These are phyloP conservation scores for Aurelia aurita complex sp. Pacific DNA, from an alignment of 30 jellyfish, hydroid and myxozoan species.

Conservation along the genomic window DNA sequence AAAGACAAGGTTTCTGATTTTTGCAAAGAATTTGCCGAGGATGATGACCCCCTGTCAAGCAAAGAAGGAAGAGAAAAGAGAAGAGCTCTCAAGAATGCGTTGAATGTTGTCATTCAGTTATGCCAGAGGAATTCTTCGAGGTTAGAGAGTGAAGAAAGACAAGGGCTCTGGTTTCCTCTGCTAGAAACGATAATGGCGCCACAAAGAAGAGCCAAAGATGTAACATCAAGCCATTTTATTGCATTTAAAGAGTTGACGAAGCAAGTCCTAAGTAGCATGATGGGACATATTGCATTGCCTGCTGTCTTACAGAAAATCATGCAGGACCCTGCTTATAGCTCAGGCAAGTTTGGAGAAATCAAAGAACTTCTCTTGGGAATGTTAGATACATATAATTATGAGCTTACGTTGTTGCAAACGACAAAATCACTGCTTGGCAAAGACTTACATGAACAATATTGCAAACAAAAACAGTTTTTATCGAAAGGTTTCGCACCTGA, in stretches of 20 bases:
- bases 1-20: constrained; percentile 68
- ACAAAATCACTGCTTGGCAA: constrained; percentile 83
- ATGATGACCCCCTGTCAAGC: constrained; percentile 59
- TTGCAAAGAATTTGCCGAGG: constrained; percentile 59
- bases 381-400: constrained; percentile 96
- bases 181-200: constrained; percentile 98
- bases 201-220: constrained; percentile 84
- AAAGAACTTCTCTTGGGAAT: constrained; percentile 91
- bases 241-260: constrained; percentile 94
- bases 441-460: constrained; percentile 87
- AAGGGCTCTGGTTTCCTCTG: constrained; percentile 97
- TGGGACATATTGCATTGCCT: constrained; percentile 94
- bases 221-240: constrained; percentile 83
- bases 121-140: constrained; percentile 91
- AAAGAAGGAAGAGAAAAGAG: constrained; percentile 61
- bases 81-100: constrained; percentile 46
- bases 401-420: constrained; percentile 90
- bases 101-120: constrained; percentile 55
- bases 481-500: constrained; percentile 82
- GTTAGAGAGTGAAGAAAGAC: constrained; percentile 91
- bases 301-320: constrained; percentile 95
- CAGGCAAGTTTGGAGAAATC: constrained; percentile 99
- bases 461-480: constrained; percentile 67
- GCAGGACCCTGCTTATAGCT: constrained; percentile 96
- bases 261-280: constrained; percentile 94